Evolutionary conservation across 1,140 invertebrate genomes (phyloP).

Genomic region (Helicoverpa armigera): DNA sequence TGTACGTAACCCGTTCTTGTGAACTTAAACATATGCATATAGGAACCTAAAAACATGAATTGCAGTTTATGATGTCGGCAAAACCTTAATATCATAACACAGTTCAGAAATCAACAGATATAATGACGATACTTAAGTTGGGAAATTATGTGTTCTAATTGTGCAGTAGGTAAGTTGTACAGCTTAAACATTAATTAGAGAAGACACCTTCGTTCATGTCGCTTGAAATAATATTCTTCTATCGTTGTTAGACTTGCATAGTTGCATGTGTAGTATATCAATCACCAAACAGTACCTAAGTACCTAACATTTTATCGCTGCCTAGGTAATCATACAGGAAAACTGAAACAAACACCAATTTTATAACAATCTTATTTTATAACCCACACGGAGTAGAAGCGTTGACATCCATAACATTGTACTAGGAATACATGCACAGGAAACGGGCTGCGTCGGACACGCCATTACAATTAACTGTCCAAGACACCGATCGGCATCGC

Average conservation of each 20-base stretch:
- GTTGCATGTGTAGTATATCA: no score
- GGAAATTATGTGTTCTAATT: background rate
- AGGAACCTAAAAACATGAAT: background rate
- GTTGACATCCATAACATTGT: conserved; percentile 51
- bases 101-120: background rate
- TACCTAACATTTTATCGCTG: no score
- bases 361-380: background rate
- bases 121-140: background rate
- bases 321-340: no score
- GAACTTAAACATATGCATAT: background rate
- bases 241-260: no score
- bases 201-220: no score
- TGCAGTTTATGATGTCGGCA: background rate
- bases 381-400: background rate
- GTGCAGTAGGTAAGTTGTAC: background rate
- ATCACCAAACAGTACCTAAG: no score
- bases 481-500: conserved; percentile 73
- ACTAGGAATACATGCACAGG: conserved; percentile 69
- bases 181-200: no score
- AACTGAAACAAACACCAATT: no score
- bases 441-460: conserved; percentile 67
- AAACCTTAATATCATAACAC: background rate
- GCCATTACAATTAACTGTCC: conserved; percentile 73
- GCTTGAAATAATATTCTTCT: no score
- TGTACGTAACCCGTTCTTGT: background rate